Evolutionary conservation across 2,113 vertebrate genomes (phyloP), one percentile per base, ranked within the genome.

Genomic region (Regulus satrapa): DNA sequence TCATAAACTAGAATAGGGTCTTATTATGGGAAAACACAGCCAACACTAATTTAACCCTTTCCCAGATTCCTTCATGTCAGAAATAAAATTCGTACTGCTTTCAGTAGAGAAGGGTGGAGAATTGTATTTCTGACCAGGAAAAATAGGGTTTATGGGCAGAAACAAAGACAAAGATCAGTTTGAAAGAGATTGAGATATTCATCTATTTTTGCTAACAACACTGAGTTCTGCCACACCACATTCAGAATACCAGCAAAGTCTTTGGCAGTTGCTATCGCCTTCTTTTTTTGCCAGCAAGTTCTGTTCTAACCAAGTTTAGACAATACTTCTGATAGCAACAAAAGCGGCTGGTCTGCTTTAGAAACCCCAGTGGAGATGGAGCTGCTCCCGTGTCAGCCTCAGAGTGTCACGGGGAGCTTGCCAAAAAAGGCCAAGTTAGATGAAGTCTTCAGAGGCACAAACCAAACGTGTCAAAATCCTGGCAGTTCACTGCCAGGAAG

Each of bases 351-450:
- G 43, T 94, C 62, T 75, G 29, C 95, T 95, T 85, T 10, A 79
- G 90, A 89, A 96, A 88, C 92, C 92, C 81, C 90, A 88, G 58
- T 26, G 52, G 94, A 88, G 66, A 66, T 85, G 81, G 74, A 89
- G 69, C 74, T 52, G 74, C 85, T 97, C 74, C 73, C 68, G 52
- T 82, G 73, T 91, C 95, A 87, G 85, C 56, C 64, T 85, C 38
- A 81, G 40, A 94, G 81, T 8, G 31, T 52, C 62, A 62, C 69
- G 75, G 72, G 83, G 85, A 77, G 34, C 85, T 88, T 88, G 94
- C 94, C 94, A 95, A 92, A 94, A 97, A 95, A 90, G 96, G 91
- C 67, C 66, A 31, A 49, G 38, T 85, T 90, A 92, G 78, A 77
- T 78, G 73, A 63, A 54, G 45, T 25, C 79, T 94, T 80, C 13